A percentile compares a stretch with the other conserved stretches of the same genome.
Conservation (phyloP, 2,888 invertebrate species). For the Graphium colonna region DNA sequence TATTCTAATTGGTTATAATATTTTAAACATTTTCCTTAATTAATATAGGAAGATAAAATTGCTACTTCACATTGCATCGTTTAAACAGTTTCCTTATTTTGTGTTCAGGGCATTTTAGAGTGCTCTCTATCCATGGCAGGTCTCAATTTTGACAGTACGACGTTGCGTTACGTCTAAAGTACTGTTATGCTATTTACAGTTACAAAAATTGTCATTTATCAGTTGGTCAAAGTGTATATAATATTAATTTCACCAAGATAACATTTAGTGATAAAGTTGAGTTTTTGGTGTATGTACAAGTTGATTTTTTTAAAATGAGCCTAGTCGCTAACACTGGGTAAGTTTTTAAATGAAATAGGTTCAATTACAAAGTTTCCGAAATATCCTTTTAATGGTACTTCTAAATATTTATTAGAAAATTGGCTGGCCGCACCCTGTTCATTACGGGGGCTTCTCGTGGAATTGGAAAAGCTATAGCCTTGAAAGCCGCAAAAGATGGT, state of each 20-base stretch:
- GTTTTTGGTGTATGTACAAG: neutral
- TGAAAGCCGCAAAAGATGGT: slow-evolving; percentile 95
- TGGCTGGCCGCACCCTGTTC: slow-evolving; percentile 94
- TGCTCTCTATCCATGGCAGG: no score
- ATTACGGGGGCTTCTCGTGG: slow-evolving; percentile 98
- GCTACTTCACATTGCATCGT: no score
- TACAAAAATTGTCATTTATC: neutral
- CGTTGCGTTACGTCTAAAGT: neutral
- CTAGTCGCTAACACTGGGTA: slow-evolving; percentile 75
- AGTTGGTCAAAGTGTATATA: neutral
- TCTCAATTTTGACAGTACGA: slow-evolving; percentile 8
- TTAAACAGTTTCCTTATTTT: no score
- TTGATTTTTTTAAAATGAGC: slow-evolving; percentile 54
- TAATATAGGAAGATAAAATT: no score
- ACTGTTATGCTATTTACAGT: neutral
- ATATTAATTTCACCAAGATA: neutral
- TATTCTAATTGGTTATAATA: no score
- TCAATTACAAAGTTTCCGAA: neutral
- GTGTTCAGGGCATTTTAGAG: no score
- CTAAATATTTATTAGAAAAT: slow-evolving; percentile 54
- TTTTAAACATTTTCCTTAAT: no score
- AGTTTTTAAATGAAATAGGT: slow-evolving; percentile 30
- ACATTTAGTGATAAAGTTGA: slow-evolving; percentile 12
- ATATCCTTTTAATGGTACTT: slow-evolving; percentile 27
- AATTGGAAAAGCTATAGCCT: slow-evolving; percentile 96